Base-by-base conservation (phyloP, 2,888 invertebrate species). In the Tetropium fuscum region DNA sequence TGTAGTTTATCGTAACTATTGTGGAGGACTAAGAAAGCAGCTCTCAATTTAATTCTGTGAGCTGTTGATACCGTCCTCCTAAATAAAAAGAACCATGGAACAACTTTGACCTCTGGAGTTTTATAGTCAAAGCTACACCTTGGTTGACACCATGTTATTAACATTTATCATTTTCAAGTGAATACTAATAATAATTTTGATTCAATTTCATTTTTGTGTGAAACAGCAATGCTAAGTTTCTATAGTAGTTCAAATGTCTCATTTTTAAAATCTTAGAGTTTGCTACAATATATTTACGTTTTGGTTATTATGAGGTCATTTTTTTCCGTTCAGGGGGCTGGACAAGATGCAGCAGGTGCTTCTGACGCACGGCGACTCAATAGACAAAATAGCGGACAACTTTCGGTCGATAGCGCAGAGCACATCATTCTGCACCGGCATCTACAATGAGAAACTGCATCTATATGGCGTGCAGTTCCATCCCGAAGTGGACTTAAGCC, bases 401-500 rank as follows among this genome's bases (percentile, higher is more conserved):
- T 95, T 99, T 82, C 90, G 92, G 75, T 86, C 93, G 13, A 91
- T 94, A 55, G 98, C 96, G 30, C 90, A 89, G 79, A 94, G 94
- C 36, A 90, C 89, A 74, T 89, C 90, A 69, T 88, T 94, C 78
- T 87, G 95, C 69, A 91, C 94, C 7, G 98, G 93, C 55, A 93
- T 99, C 75, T 92, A 93, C 75, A 94, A 95, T 84, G 97, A 97
- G 77, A 92, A 93, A 78, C 85, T 91, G 81, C 88, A 92, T 53
- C 87, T 97, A 58, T 98, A 96, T 78, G 99, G 98, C 19, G 93
- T 99, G 63, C 99, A 99, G 84, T 99, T 99, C 83, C 99, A 99
- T 82, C 99, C 98, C 0, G 98, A 99, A 86, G 95, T 99, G 69
- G 98, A 98, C 81, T 88, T 99, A 74, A 69, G 69, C 1, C n/a